Conservation (phyloP, 2,113 vertebrate genomes). For the Steatornis caripensis region DNA sequence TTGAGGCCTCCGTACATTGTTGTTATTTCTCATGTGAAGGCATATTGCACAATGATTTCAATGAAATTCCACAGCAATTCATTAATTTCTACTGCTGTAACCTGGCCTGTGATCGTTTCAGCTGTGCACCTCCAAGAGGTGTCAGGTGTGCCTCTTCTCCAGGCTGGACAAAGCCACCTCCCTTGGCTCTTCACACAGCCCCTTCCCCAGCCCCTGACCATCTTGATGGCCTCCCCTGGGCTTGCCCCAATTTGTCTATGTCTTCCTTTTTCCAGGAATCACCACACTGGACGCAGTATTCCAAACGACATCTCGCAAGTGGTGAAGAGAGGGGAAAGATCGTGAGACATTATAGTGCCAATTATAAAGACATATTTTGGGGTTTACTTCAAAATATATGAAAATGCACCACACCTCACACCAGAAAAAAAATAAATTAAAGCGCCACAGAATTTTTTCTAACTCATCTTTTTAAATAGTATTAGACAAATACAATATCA, state of each 20-base stretch:
- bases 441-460: background rate
- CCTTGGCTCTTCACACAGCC: background rate
- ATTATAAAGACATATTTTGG: background rate
- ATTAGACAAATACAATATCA: background rate
- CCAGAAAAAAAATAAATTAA: background rate
- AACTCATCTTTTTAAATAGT: background rate
- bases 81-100: background rate
- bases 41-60: background rate
- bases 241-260: background rate
- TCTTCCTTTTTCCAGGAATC: background rate
- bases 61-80: background rate
- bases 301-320: background rate
- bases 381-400: background rate
- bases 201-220: background rate
- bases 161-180: background rate
- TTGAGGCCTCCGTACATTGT: background rate
- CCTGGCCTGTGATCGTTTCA: background rate
- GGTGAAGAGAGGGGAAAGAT: background rate
- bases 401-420: background rate
- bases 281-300: background rate
- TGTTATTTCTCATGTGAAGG: background rate
- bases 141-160: background rate
- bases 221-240: background rate
- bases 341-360: background rate
- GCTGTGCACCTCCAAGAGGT: background rate